Evolutionary conservation across 2,113 vertebrate genomes (phyloP).

Genomic region (Danionella cerebrum): DNA sequence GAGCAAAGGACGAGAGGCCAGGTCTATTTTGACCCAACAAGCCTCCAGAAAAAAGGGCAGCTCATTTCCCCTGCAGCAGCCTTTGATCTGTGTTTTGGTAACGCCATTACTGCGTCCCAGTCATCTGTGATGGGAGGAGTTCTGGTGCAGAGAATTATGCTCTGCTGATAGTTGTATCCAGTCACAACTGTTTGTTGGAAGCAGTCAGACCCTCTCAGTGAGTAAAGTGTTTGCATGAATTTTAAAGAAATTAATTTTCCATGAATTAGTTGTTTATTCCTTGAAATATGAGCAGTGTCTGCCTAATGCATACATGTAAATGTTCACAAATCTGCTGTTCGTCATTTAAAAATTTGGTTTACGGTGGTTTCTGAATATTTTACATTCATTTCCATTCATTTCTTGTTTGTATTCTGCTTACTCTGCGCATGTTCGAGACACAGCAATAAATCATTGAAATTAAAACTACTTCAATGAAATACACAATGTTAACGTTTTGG

Average conservation of each 20-base stretch:
- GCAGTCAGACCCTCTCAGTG: background rate
- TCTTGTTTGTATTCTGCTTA: too few species aligned
- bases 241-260: background rate
- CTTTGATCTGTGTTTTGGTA: conserved; percentile 44
- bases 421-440: too few species aligned
- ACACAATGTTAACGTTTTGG: too few species aligned
- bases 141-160: conserved; percentile 2
- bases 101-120: conserved; percentile 25
- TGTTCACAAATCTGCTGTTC: too few species aligned
- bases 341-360: too few species aligned
- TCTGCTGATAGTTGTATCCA: background rate
- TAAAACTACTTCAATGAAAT: too few species aligned
- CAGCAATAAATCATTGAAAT: too few species aligned
- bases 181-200: conserved; percentile 12
- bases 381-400: too few species aligned
- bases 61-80: conserved; percentile 19
- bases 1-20: background rate
- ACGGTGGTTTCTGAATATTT: too few species aligned
- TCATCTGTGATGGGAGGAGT: conserved; percentile 31
- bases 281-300: too few species aligned
- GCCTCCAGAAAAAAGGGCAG: background rate
- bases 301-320: too few species aligned
- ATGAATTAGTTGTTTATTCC: too few species aligned
- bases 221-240: conserved; percentile 4
- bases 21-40: background rate